Conservation (phyloP, 2,797 vertebrate species). For the Trachurus trachurus region DNA sequence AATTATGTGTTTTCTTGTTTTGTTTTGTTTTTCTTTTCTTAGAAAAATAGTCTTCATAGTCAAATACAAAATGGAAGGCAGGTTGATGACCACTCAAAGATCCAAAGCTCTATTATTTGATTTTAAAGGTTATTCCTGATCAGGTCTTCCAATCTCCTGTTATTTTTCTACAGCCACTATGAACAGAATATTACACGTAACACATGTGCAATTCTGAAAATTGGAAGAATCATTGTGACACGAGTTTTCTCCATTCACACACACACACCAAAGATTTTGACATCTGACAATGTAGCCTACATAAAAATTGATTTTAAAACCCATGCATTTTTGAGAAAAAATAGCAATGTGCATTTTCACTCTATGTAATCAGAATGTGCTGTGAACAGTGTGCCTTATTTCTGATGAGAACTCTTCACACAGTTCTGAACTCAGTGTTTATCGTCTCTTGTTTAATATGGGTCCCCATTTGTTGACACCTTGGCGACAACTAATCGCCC, state of each 20-base stretch:
- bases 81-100: background rate
- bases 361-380: background rate
- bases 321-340: background rate
- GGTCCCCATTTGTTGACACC: too few species aligned
- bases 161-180: background rate
- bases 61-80: background rate
- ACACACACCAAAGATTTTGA: background rate
- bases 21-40: background rate
- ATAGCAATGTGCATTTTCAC: background rate
- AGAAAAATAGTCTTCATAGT: background rate
- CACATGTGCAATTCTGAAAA: background rate
- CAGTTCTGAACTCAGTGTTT: background rate
- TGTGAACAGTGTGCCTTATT: background rate
- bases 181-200: background rate
- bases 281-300: background rate
- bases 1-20: background rate
- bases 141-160: background rate
- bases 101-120: background rate
- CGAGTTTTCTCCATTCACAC: background rate
- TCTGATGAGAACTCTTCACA: conserved; percentile 1
- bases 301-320: background rate
- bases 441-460: too few species aligned
- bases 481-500: too few species aligned
- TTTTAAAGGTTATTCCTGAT: background rate
- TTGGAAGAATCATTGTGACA: background rate